Evolutionary conservation across 2,113 vertebrate genomes (phyloP).

Genomic region (Pycnonotus jocosus): DNA sequence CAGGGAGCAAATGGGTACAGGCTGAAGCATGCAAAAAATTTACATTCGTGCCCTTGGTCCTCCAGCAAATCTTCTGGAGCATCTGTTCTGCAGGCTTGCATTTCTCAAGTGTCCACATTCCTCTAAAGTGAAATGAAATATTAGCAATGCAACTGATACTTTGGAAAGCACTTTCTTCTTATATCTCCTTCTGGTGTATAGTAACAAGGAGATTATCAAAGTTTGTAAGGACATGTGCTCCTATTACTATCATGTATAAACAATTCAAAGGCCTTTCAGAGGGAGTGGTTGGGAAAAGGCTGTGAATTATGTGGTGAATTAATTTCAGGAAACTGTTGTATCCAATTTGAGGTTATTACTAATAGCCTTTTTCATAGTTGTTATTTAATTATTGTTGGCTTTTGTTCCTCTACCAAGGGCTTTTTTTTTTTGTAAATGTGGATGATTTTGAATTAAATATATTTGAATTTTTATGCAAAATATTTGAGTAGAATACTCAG

Average conservation of each 20-base stretch:
- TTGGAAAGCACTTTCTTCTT: conserved; percentile 28
- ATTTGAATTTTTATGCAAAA: not conserved
- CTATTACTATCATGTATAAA: not conserved
- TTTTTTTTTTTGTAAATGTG: not conserved
- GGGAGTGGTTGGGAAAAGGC: not conserved
- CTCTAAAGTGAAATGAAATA: conserved; percentile 30
- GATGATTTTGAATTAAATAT: not conserved
- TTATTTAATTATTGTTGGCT: not conserved
- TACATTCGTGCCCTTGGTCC: not conserved
- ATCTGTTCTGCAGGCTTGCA: conserved; percentile 35
- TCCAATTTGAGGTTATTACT: not conserved
- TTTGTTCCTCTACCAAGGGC: not conserved
- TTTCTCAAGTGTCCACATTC: conserved; percentile 22
- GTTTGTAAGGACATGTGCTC: not conserved
- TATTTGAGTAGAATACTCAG: not conserved
- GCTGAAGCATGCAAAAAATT: conserved; percentile 13
- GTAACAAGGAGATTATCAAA: conserved; percentile 11
- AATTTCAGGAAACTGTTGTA: conserved; percentile 27
- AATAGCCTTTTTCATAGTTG: not conserved
- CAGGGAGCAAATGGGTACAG: conserved; percentile 15
- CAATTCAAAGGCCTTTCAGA: not conserved
- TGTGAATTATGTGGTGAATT: conserved; percentile 27
- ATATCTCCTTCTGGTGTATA: not conserved
- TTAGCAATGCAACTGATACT: conserved; percentile 17
- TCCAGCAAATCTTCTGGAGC: not conserved